phyloP scores from a whole-genome alignment of 2,888 invertebrate genomes.

The Mesorhabditis sp. region DNA sequence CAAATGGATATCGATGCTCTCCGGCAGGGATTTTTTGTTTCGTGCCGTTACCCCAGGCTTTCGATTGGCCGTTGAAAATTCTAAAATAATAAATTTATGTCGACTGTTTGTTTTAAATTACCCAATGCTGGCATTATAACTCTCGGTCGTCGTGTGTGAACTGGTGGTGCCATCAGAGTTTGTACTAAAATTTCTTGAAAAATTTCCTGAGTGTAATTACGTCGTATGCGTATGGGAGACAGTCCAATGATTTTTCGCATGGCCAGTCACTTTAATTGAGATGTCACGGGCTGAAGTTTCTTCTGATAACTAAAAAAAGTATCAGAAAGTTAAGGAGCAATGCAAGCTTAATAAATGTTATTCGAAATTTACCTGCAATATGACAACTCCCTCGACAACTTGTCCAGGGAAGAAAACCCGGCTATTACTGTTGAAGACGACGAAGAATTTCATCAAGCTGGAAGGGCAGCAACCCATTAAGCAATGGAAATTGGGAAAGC shows the following conservation, averaged over 20 bases:
- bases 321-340: background rate
- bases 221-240: background rate
- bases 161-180: background rate
- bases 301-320: background rate
- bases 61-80: slow-evolving; percentile 4
- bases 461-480: background rate
- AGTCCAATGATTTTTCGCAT: slow-evolving; percentile 4
- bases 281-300: background rate
- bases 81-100: background rate
- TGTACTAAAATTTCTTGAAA: background rate
- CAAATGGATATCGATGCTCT: slow-evolving; percentile 1
- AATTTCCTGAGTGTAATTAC: background rate
- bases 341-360: background rate
- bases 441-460: slow-evolving; percentile 4
- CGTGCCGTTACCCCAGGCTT: slow-evolving; percentile 3
- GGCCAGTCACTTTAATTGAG: background rate
- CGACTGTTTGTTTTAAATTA: background rate
- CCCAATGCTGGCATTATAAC: background rate
- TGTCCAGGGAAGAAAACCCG: slow-evolving; percentile 6
- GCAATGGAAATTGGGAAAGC: too few species aligned
- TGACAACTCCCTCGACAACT: slow-evolving; percentile 1
- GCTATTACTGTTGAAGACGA: background rate
- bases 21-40: slow-evolving; percentile 1
- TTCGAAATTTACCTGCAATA: background rate
- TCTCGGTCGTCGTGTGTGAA: background rate